Percentiles rank a stretch among this genome's conserved stretches.
These are phyloP conservation scores for Cydia amplana DNA, from an alignment of 1,140 invertebrate genomes.

Conservation along the genomic window DNA sequence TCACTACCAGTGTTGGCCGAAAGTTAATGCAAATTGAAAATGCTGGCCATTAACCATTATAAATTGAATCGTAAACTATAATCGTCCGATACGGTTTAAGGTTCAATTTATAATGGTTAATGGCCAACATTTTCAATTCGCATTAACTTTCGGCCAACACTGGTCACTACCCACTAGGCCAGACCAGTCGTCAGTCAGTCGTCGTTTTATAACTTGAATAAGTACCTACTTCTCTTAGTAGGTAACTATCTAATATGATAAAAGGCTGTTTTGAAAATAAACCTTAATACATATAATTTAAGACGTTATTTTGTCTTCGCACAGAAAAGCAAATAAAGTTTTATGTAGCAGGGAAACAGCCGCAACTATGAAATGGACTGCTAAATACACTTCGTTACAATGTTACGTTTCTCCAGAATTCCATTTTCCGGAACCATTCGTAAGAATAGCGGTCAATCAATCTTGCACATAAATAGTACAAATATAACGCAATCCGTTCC, in stretches of 20 bases:
- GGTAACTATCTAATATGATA: neutral
- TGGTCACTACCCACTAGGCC: too few species aligned
- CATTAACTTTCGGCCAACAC: too few species aligned
- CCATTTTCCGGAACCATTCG: neutral
- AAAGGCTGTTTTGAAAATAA: neutral
- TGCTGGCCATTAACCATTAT: too few species aligned
- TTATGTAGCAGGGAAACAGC: neutral
- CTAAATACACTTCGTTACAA: neutral
- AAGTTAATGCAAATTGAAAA: too few species aligned
- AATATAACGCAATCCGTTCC: neutral
- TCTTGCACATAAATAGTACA: neutral
- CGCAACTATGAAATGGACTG: neutral
- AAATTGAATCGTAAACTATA: too few species aligned
- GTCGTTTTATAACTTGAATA: too few species aligned
- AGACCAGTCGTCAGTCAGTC: too few species aligned
- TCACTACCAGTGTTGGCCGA: too few species aligned
- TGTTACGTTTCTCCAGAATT: neutral
- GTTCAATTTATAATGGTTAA: too few species aligned
- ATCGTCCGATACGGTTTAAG: too few species aligned
- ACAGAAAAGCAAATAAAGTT: neutral
- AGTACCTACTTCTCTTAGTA: neutral
- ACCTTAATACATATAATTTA: neutral
- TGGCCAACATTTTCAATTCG: too few species aligned
- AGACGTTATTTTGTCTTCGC: neutral
- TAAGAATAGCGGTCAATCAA: slow-evolving; percentile 5